A percentile compares a stretch with the other conserved stretches of the same genome.
These are phyloP conservation scores for Cossypha polioptera DNA, from an alignment of 2,797 vertebrate species.

Conservation along the genomic window DNA sequence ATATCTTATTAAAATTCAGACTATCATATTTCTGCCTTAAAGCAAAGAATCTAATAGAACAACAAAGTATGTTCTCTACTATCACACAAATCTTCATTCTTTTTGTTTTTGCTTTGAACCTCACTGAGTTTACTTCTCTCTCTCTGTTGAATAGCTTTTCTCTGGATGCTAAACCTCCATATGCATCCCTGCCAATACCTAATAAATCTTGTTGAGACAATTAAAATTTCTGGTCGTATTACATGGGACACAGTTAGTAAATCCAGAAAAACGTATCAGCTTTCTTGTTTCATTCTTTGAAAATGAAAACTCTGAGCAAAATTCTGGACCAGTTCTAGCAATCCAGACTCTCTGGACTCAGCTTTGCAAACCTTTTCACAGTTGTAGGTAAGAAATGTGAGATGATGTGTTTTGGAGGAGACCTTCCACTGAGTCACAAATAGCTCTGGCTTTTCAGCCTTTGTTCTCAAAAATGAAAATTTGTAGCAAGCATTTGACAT, in stretches of 20 bases:
- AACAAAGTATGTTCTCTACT: not conserved
- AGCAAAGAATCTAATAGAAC: not conserved
- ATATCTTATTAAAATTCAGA: constrained; percentile 1
- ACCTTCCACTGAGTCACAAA: not conserved
- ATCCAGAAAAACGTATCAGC: not conserved
- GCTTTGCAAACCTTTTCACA: not conserved
- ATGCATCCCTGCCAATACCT: not conserved
- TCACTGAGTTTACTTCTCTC: not conserved
- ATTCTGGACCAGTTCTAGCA: not conserved
- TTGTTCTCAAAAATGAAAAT: not conserved
- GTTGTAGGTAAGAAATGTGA: not conserved
- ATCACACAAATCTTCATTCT: not conserved
- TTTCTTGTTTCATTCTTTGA: not conserved
- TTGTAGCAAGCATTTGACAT: not conserved
- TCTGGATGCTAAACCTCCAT: not conserved
- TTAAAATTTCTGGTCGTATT: not conserved
- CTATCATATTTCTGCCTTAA: constrained; percentile 36
- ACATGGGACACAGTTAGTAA: not conserved
- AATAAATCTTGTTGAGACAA: not conserved
- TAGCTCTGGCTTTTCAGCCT: not conserved
- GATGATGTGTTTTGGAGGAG: not conserved
- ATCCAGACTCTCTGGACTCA: not conserved
- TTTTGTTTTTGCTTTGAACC: not conserved
- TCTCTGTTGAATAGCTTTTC: not conserved
- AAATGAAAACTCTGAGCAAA: not conserved